These are phyloP conservation scores for Ladona fulva DNA, from an alignment of 1,140 invertebrate species.

Conservation along the genomic window DNA sequence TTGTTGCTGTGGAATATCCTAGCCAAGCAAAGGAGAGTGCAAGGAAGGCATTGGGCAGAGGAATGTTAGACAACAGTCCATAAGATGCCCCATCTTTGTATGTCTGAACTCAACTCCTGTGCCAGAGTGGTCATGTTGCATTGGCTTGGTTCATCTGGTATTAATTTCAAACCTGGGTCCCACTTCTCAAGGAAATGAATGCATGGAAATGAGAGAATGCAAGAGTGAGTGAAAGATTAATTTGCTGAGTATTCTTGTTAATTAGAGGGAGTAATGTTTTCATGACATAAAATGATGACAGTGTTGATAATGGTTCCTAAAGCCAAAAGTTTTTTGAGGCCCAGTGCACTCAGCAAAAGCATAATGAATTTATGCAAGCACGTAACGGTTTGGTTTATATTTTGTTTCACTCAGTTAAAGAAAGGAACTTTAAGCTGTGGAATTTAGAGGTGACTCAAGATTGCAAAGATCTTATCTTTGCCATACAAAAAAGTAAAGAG, in stretches of 20 bases:
- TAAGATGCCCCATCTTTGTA: background rate
- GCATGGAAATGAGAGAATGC: background rate
- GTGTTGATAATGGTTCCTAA: slow-evolving; percentile 6
- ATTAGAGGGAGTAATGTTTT: slow-evolving; percentile 6
- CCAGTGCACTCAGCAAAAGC: slow-evolving; percentile 2
- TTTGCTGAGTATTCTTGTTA: background rate
- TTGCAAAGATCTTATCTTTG: background rate
- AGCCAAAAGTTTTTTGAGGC: slow-evolving; percentile 4
- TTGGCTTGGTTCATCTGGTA: slow-evolving; percentile 4
- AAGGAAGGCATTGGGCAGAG: slow-evolving; percentile 1
- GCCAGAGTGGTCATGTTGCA: background rate
- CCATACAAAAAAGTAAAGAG: background rate
- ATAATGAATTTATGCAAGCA: background rate
- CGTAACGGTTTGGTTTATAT: background rate
- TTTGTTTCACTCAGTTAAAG: slow-evolving; percentile 4
- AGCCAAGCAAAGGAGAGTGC: background rate
- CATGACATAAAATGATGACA: slow-evolving; percentile 5
- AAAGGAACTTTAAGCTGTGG: background rate
- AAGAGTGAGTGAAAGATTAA: background rate
- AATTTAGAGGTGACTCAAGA: background rate
- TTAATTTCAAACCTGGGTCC: slow-evolving; percentile 1
- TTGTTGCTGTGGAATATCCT: background rate
- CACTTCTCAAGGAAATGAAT: background rate
- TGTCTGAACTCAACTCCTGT: background rate
- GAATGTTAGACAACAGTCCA: background rate